These are phyloP conservation scores for Siniperca undulata DNA, from an alignment of 2,797 vertebrate species.

Conservation along the genomic window DNA sequence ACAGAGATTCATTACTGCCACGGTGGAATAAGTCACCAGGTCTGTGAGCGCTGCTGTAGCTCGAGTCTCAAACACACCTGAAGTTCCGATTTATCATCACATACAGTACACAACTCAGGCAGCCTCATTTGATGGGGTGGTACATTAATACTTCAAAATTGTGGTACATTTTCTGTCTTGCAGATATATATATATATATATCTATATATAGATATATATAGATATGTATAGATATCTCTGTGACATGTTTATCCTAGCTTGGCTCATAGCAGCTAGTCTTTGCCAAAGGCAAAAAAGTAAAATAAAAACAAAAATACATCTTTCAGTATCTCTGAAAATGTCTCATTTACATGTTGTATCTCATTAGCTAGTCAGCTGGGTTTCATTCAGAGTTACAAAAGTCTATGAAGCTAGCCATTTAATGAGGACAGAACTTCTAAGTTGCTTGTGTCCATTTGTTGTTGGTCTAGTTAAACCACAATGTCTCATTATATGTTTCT, in stretches of 20 bases:
- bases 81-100: slow-evolving; percentile 23
- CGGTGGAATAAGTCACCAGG: slow-evolving; percentile 37
- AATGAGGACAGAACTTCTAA: not conserved
- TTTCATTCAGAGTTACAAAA: slow-evolving; percentile 1
- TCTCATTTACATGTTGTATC: not conserved
- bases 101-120: not conserved
- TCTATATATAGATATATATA: not conserved
- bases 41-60: not conserved
- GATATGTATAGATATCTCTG: not conserved
- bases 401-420: not conserved
- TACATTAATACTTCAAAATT: slow-evolving; percentile 11
- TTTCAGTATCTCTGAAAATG: not conserved
- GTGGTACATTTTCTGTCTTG: slow-evolving; percentile 3
- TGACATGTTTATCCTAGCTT: not conserved
- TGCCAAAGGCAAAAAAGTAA: not conserved
- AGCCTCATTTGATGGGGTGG: not conserved
- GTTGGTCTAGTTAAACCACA: not conserved
- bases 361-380: not conserved
- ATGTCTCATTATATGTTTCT: not conserved
- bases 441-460: slow-evolving; percentile 8
- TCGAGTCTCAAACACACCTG: slow-evolving; percentile 14
- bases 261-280: not conserved
- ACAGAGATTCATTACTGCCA: slow-evolving; percentile 51
- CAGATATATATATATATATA: not conserved
- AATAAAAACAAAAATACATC: not conserved